Evolutionary conservation across 2,113 vertebrate genomes (phyloP), one percentile per base, ranked within the genome.

Genomic region (Bucco capensis): DNA sequence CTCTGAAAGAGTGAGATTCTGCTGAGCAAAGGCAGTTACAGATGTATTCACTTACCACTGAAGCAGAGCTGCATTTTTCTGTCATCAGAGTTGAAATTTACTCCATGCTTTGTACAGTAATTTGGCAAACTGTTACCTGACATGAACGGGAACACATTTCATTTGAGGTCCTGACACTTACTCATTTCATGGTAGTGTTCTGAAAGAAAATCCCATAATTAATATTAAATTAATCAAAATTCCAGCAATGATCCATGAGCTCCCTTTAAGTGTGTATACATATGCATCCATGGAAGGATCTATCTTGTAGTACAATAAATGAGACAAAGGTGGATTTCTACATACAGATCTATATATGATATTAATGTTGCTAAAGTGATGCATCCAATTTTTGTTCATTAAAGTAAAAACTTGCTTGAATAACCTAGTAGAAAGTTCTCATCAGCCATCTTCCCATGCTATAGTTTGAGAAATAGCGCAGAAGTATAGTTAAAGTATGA

Each of bases 61-160:
- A 88, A 89, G 50, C 65, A 93, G 51, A 92, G 19, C 8, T 87
- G 31, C 17, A 76, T 58, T 94, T 96, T 96, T 92, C 50, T 66
- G 65, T 76, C 49, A 92, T 79, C 40, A 92, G 72, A 96, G 96
- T 90, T 94, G 35, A 93, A 77, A 96, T 95, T 78, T 93, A 28
- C 23, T 88, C 37, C 31, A 37, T 53, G n/a, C n/a, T 95, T 94
- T 84, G 24, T 86, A 93, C 58, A 82, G 15, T 76, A 95, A 92
- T 90, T 93, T 96, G 53, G 92, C 76, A 94, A 95, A 42, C 11
- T 69, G 40, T 73, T 90, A 83, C 33, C 74, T 93, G 44, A 94
- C 54, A 70, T 91, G 38, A 93, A 84, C 38, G 79, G 27, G 42
- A 44, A 21, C 38, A 90, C 15, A 61, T 61, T 95, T 82, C 18